Conservation (phyloP, 2,888 invertebrate species). For the Zeuzera pyrina region DNA sequence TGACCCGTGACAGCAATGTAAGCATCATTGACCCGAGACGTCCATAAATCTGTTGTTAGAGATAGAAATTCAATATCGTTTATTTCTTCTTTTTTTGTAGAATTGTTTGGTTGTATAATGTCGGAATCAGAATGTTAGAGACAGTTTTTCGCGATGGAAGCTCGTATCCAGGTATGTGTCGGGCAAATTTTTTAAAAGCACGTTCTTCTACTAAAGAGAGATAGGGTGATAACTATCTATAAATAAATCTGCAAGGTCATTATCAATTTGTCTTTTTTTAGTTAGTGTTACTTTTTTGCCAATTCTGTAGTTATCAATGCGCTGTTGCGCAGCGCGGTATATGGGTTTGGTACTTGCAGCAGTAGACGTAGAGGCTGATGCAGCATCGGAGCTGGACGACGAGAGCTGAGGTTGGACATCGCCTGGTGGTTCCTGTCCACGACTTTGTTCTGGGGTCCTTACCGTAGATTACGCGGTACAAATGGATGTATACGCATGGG, state of each 20-base stretch:
- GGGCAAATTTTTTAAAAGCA: conserved; percentile 6
- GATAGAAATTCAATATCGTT: conserved; percentile 8
- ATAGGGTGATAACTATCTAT: conserved; percentile 2
- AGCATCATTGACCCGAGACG: conserved; percentile 11
- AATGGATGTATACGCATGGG: conserved; percentile 7
- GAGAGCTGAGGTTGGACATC: conserved; percentile 3
- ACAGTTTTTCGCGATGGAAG: conserved; percentile 10
- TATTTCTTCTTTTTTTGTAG: conserved; percentile 10
- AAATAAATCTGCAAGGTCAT: conserved; percentile 6
- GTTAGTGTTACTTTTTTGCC: conserved; percentile 3
- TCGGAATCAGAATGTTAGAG: conserved; percentile 9
- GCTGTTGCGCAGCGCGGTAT: conserved; percentile 5
- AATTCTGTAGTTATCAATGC: conserved; percentile 4
- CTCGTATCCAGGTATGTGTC: conserved; percentile 9
- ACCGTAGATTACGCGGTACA: conserved; percentile 6
- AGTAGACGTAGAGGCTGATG: conserved; percentile 6
- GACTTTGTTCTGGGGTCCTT: conserved; percentile 9
- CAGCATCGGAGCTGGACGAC: conserved; percentile 7
- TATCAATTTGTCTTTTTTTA: conserved; percentile 4
- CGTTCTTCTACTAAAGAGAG: conserved; percentile 5
- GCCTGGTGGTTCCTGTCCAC: conserved; percentile 7
- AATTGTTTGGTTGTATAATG: conserved; percentile 7
- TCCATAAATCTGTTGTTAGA: conserved; percentile 16
- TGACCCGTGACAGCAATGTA: conserved; percentile 7
- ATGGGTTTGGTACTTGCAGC: conserved; percentile 2